Evolutionary conservation across 2,888 invertebrate genomes (phyloP).

Genomic region (Steromphala cineraria): DNA sequence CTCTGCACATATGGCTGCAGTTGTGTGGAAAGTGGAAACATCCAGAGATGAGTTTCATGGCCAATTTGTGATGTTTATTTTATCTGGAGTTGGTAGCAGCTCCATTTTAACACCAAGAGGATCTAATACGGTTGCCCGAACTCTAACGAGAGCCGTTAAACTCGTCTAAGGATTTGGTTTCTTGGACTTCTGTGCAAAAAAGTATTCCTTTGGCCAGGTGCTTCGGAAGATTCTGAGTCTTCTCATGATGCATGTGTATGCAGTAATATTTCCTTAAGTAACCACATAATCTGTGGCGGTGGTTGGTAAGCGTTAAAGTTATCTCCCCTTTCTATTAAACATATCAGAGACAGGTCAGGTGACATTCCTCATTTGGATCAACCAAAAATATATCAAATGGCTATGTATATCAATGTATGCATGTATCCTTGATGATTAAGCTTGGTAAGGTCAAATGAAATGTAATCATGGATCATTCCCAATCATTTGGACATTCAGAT

Average conservation of each 20-base stretch:
- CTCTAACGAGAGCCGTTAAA: not conserved
- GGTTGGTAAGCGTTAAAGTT: not conserved
- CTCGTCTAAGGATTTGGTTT: not conserved
- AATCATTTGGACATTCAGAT: no score
- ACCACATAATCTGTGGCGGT: not conserved
- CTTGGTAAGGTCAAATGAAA: no score
- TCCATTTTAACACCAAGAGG: not conserved
- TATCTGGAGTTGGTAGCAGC: constrained; percentile 2
- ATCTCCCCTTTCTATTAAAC: not conserved
- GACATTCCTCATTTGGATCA: no score
- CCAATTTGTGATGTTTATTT: constrained; percentile 21
- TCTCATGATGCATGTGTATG: not conserved
- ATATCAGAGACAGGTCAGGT: no score
- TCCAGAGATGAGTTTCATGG: constrained; percentile 14
- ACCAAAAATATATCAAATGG: no score
- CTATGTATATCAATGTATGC: no score
- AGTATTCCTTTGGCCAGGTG: not conserved
- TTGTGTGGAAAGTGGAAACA: not conserved
- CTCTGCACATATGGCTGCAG: not conserved
- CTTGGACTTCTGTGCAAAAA: not conserved
- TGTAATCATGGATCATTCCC: no score
- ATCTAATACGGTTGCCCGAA: not conserved
- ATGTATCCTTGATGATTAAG: no score
- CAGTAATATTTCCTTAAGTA: not conserved
- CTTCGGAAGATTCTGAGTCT: not conserved